Conservation (phyloP, 2,113 vertebrate species). For the Tamias sibiricus region DNA sequence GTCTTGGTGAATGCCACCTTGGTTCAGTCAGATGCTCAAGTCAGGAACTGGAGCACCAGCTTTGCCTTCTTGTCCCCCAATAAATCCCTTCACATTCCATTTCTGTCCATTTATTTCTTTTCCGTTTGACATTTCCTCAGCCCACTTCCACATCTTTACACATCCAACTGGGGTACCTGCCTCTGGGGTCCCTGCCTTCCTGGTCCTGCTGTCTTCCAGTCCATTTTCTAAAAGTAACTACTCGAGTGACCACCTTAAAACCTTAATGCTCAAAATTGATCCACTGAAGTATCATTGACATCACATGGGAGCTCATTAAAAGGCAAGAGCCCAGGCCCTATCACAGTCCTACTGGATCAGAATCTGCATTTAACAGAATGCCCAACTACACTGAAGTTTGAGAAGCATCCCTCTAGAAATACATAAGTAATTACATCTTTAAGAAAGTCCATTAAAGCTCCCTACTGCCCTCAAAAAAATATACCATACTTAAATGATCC, state of each 20-base stretch:
- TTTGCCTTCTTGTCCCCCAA: background rate
- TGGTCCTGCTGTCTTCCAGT: background rate
- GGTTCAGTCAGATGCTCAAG: background rate
- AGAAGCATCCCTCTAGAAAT: slow-evolving; percentile 21
- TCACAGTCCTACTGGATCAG: background rate
- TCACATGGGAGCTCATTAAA: background rate
- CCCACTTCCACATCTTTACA: background rate
- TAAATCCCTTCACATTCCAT: background rate
- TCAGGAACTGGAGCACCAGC: background rate
- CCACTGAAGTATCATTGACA: background rate
- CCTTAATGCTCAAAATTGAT: background rate
- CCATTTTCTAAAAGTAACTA: background rate
- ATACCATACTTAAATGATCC: background rate
- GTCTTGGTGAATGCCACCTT: background rate
- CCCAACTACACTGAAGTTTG: background rate
- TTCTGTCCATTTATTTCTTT: background rate
- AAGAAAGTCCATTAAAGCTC: slow-evolving; percentile 3
- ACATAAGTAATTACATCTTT: background rate
- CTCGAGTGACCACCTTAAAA: background rate
- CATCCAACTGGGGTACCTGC: background rate
- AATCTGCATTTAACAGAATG: background rate
- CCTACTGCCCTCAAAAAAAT: background rate
- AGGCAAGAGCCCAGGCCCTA: background rate
- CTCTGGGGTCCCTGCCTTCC: background rate
- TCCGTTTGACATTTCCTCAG: background rate